Evolutionary conservation across 2,797 vertebrate species (phyloP).

Genomic region (Spatula clypeata): DNA sequence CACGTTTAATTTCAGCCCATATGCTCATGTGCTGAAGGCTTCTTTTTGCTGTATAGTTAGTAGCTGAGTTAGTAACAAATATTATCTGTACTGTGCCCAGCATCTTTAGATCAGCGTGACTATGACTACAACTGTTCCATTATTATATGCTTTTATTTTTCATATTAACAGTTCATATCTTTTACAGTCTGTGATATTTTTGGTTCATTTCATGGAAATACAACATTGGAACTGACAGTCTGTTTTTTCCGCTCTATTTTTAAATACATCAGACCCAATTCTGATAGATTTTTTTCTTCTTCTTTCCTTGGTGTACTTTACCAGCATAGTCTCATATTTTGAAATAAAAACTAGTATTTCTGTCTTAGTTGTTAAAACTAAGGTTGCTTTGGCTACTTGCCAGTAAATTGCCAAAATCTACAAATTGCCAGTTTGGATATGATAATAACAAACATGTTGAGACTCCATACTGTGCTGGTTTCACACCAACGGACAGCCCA

Average conservation of each 20-base stretch:
- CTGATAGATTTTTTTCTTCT: background rate
- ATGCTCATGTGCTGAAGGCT: background rate
- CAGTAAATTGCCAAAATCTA: too few species aligned
- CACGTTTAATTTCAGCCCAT: background rate
- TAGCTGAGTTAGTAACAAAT: background rate
- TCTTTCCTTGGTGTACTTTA: background rate
- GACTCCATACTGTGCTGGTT: background rate
- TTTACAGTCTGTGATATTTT: background rate
- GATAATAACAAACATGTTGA: background rate
- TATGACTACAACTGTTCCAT: background rate
- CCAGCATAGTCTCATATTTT: background rate
- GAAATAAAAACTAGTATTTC: background rate
- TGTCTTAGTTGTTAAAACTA: background rate
- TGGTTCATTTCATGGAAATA: background rate
- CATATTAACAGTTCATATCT: background rate
- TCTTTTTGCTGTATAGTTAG: background rate
- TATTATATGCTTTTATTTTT: background rate
- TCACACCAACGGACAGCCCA: too few species aligned
- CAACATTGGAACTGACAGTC: background rate
- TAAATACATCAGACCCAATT: background rate
- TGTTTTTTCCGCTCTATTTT: background rate
- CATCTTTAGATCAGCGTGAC: background rate
- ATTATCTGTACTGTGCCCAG: background rate
- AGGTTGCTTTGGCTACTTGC: background rate
- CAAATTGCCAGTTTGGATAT: background rate